Evolutionary conservation across 2,888 invertebrate genomes (phyloP).

Genomic region (Ophraella communa): DNA sequence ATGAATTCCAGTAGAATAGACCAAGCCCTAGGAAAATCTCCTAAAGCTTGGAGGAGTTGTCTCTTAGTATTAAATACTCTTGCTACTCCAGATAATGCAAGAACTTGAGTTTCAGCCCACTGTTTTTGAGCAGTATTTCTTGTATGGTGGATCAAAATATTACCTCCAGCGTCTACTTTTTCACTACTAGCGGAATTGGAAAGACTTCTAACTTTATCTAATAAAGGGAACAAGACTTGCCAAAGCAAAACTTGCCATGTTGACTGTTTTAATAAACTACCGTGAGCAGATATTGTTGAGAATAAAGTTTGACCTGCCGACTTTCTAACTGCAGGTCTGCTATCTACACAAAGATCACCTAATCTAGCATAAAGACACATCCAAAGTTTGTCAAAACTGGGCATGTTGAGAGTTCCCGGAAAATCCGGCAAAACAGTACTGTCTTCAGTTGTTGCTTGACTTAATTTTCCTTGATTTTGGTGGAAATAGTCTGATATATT

Average conservation of each 20-base stretch:
- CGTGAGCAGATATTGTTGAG: constrained; percentile 96
- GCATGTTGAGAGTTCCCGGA: constrained; percentile 82
- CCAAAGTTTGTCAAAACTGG: constrained; percentile 92
- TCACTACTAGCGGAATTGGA: constrained; percentile 76
- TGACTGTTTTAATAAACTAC: constrained; percentile 81
- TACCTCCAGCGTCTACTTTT: constrained; percentile 87
- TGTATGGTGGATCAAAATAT: constrained; percentile 97
- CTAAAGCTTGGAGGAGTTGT: constrained; percentile 79
- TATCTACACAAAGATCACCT: constrained; percentile 92
- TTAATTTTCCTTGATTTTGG: constrained; percentile 89
- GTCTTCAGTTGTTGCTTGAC: constrained; percentile 75
- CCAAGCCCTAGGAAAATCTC: constrained; percentile 95
- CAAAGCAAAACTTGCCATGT: constrained; percentile 95
- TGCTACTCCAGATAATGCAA: constrained; percentile 90
- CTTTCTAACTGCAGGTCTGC: constrained; percentile 94
- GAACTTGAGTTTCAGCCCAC: constrained; percentile 95
- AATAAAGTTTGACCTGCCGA: constrained; percentile 97
- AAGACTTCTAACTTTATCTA: constrained; percentile 86
- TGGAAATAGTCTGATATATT: constrained; percentile 97
- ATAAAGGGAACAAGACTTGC: constrained; percentile 93
- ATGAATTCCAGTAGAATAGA: constrained; percentile 91
- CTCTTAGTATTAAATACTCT: constrained; percentile 92
- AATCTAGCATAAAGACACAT: constrained; percentile 91
- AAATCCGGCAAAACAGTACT: constrained; percentile 81
- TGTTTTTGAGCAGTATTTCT: constrained; percentile 98